Evolutionary conservation across 2,113 vertebrate species (phyloP), one percentile per base, ranked within the genome.

Genomic region (Tursiops truncatus): DNA sequence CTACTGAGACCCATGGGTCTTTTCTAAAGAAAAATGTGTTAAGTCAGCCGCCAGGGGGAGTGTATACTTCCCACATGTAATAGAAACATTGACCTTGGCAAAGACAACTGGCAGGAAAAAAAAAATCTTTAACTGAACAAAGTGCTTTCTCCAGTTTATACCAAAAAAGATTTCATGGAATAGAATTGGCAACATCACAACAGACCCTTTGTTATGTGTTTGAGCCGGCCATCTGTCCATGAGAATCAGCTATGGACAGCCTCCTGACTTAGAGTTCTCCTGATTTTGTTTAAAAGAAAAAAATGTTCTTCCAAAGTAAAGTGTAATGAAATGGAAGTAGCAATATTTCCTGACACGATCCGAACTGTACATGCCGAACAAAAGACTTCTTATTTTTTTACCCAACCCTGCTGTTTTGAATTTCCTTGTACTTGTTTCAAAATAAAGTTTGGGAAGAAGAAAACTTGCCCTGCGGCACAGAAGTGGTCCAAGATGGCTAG

Each of bases 71-170:
- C 74, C 60, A 44, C 41, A 17, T 41, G 8, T 71, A 94, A 71
- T 8, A 91, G 97, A 94, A 97, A 97, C 71, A 96, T 96, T 94
- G 93, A 96, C 67, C 81, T 96, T 98, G 97, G 96, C 95, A 95
- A 96, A 94, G 68, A 96, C 26, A 88, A 50, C 28, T 73, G 44
- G 90, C 53, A 89, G 82, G 25, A 25, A 79, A 84, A 85, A 89
- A 89, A 89, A 82, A 58, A 77, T 74, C 65, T 94, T 96, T 81
- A 95, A 96, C 79, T 79, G 97, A 95, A 94, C 95, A 96, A 94
- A 97, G 67, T 92, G 77, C 85, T 94, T 96, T 97, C 94, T 98
- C 95, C 71, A 96, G 41, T 95, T 96, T 96, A 98, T 85, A 97
- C 87, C 92, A 96, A 94, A 96, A 96, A 91, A 89, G 74, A 84